These are phyloP conservation scores for Gymnocephalus cernua DNA, from an alignment of 2,113 vertebrate genomes.

Conservation along the genomic window DNA sequence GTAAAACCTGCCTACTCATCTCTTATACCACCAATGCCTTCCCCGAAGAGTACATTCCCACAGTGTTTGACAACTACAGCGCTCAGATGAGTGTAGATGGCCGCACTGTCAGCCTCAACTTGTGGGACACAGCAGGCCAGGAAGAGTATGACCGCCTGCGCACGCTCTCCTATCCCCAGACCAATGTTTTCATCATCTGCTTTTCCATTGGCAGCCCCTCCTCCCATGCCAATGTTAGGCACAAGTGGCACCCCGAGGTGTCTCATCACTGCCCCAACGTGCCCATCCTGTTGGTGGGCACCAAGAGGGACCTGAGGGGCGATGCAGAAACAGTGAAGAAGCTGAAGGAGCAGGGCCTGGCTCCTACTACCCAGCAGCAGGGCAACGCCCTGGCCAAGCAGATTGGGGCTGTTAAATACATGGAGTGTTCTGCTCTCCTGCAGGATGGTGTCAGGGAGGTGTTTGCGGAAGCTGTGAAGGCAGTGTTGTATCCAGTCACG, in stretches of 20 bases:
- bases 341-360: constrained; percentile 93
- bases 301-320: constrained; percentile 92
- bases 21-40: constrained; percentile 96
- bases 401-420: constrained; percentile 93
- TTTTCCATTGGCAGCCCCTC: constrained; percentile 95
- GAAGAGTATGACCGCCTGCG: constrained; percentile 94
- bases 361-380: constrained; percentile 91
- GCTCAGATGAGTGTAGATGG: constrained; percentile 96
- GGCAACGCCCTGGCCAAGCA: constrained; percentile 91
- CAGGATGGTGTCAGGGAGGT: constrained; percentile 93
- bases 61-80: constrained; percentile 96
- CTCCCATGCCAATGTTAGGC: constrained; percentile 92
- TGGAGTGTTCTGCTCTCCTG: constrained; percentile 93
- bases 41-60: constrained; percentile 95
- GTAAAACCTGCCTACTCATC: constrained; percentile 97
- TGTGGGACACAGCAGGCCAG: constrained; percentile 97
- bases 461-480: constrained; percentile 92
- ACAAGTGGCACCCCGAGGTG: constrained; percentile 96
- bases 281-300: constrained; percentile 93
- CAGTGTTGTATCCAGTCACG: constrained; percentile 91
- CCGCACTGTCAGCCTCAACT: constrained; percentile 92
- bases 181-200: constrained; percentile 94
- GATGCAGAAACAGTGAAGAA: constrained; percentile 92
- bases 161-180: constrained; percentile 93
- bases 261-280: constrained; percentile 94